These are phyloP conservation scores for Oriolus oriolus DNA, from an alignment of 2,113 vertebrate genomes.

Conservation along the genomic window DNA sequence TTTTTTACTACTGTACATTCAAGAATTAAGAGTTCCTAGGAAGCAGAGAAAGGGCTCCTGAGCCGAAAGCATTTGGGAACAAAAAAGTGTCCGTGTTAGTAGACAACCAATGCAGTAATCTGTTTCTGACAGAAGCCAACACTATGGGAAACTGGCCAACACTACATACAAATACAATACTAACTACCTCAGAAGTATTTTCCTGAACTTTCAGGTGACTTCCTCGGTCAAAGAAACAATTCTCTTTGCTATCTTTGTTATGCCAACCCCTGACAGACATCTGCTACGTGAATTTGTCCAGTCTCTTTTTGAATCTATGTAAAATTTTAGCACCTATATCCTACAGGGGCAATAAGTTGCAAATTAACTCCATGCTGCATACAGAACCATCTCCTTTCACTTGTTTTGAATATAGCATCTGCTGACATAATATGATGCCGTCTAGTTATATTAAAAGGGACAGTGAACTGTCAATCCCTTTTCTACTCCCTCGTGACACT, in stretches of 20 bases:
- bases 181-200: neutral
- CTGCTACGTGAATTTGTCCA: neutral
- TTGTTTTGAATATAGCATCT: neutral
- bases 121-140: neutral
- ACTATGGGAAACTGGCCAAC: neutral
- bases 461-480: neutral
- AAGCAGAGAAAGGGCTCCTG: neutral
- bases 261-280: neutral
- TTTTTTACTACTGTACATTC: neutral
- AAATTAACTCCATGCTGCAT: neutral
- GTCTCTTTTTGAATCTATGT: neutral
- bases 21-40: neutral
- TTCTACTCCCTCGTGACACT: neutral
- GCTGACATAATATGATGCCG: neutral
- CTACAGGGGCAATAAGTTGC: neutral
- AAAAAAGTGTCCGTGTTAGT: rapidly evolving
- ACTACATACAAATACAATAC: neutral
- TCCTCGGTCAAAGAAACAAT: neutral
- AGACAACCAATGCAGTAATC: neutral
- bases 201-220: neutral
- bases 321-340: neutral
- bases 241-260: neutral
- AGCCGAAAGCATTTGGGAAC: neutral
- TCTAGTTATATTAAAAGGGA: neutral
- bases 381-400: neutral